Percentiles rank a stretch among this genome's conserved stretches.
Conservation (phyloP, 2,113 vertebrate genomes). For the Trematocara stigmaticum region DNA sequence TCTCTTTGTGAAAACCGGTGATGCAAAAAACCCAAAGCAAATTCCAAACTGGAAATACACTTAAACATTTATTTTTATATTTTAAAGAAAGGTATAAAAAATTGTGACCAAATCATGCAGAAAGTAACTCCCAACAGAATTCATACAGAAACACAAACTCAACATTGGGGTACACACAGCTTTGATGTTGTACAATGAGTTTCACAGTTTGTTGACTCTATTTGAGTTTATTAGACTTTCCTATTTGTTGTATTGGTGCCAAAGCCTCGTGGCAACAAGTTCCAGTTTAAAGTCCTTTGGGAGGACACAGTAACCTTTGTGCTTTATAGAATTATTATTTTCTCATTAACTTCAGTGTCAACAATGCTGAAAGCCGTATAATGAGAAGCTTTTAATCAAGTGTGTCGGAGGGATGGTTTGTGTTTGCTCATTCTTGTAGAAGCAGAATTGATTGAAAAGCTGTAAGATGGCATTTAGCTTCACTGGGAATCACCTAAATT, state of each 20-base stretch:
- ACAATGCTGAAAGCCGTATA: conserved; percentile 11
- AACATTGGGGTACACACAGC: neutral
- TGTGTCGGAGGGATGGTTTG: conserved; percentile 3
- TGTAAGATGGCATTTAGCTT: conserved; percentile 46
- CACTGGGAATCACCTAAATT: conserved; percentile 33
- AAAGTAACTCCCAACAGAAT: neutral
- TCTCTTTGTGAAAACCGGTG: neutral
- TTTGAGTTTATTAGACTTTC: neutral
- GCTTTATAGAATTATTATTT: conserved; percentile 46
- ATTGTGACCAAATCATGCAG: neutral
- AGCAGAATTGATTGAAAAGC: conserved; percentile 56
- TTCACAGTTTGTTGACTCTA: neutral
- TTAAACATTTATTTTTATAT: neutral
- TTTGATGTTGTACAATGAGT: neutral
- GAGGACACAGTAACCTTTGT: conserved; percentile 28
- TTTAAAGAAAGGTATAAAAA: neutral
- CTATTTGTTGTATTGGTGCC: conserved; percentile 12
- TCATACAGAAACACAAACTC: neutral
- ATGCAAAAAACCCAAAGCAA: neutral
- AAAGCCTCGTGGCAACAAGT: neutral
- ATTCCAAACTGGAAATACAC: neutral
- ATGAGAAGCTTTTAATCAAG: conserved; percentile 49
- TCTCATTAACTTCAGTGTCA: conserved; percentile 35
- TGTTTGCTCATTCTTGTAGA: conserved; percentile 44
- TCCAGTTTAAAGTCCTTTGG: neutral